Conservation (phyloP, 2,888 invertebrate genomes). For the Agrochola macilenta region DNA sequence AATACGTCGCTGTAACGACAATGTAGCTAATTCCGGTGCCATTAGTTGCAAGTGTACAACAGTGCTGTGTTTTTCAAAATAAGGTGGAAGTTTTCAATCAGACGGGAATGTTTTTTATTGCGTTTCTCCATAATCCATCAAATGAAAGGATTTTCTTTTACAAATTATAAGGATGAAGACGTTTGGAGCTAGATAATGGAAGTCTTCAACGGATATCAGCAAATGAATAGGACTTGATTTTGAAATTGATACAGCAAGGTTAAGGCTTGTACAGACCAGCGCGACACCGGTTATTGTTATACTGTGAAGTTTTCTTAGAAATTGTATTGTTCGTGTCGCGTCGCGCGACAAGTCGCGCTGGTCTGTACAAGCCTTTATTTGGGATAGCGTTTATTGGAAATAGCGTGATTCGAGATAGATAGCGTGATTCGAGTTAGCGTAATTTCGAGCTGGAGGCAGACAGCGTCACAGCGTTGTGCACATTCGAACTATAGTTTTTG, state of each 20-base stretch:
- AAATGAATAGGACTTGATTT: neutral
- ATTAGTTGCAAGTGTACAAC: constrained; percentile 28
- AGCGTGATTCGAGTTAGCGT: too few species aligned
- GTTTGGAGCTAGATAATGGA: neutral
- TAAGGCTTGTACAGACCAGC: too few species aligned
- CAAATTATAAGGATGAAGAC: neutral
- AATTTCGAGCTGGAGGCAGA: neutral
- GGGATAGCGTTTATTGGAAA: neutral
- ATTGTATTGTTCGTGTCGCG: too few species aligned
- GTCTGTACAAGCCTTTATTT: too few species aligned
- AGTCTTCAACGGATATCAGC: neutral
- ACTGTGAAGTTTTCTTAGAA: too few species aligned
- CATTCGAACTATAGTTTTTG: neutral
- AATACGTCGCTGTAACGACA: constrained; percentile 36
- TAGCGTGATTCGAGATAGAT: too few species aligned
- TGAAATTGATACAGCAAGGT: neutral
- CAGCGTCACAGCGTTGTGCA: too few species aligned
- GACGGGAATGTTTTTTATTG: neutral
- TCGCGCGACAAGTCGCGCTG: too few species aligned
- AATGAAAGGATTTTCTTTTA: neutral
- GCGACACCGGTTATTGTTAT: too few species aligned
- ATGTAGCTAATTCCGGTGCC: constrained; percentile 48
- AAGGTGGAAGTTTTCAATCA: neutral
- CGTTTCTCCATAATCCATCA: neutral
- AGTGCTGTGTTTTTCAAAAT: constrained; percentile 22